phyloP scores from a whole-genome alignment of 2,797 vertebrate species.

The Myripristis murdjan region DNA sequence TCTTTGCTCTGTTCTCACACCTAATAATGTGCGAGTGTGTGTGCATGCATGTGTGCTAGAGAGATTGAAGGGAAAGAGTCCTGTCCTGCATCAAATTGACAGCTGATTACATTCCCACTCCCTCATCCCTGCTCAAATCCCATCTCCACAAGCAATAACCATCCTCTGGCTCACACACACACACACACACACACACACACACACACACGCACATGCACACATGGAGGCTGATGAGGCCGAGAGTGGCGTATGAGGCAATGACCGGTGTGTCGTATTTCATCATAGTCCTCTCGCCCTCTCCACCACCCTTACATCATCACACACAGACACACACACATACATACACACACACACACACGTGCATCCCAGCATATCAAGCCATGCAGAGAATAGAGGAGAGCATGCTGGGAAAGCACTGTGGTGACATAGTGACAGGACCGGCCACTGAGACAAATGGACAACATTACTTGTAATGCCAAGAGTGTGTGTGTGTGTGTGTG shows the following conservation, averaged over 20 bases:
- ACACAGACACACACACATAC: conserved; percentile 2
- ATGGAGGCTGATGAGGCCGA: conserved; percentile 29
- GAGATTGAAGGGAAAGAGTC: background rate
- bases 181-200: conserved; percentile 5
- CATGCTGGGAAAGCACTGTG: conserved; percentile 48
- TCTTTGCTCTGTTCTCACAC: background rate
- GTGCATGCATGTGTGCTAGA: background rate
- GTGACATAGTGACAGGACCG: conserved; percentile 63
- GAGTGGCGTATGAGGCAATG: conserved; percentile 35
- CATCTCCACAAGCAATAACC: conserved; percentile 11
- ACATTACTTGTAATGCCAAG: conserved; percentile 50
- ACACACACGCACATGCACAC: conserved; percentile 30
- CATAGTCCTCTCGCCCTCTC: conserved; percentile 23
- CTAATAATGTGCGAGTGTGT: background rate
- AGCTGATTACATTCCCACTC: conserved; percentile 53
- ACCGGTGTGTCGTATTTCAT: conserved; percentile 46
- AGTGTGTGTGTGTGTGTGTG: conserved; percentile 28
- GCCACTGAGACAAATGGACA: conserved; percentile 70
- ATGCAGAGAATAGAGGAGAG: conserved; percentile 34
- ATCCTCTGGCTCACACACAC: background rate
- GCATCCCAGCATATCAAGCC: conserved; percentile 10
- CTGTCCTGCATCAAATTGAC: conserved; percentile 53
- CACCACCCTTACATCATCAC: conserved; percentile 1
- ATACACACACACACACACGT: conserved; percentile 22
- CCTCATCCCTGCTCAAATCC: conserved; percentile 34